Base-by-base conservation (phyloP, 2,113 vertebrate genomes). In the Rhinoderma darwinii region DNA sequence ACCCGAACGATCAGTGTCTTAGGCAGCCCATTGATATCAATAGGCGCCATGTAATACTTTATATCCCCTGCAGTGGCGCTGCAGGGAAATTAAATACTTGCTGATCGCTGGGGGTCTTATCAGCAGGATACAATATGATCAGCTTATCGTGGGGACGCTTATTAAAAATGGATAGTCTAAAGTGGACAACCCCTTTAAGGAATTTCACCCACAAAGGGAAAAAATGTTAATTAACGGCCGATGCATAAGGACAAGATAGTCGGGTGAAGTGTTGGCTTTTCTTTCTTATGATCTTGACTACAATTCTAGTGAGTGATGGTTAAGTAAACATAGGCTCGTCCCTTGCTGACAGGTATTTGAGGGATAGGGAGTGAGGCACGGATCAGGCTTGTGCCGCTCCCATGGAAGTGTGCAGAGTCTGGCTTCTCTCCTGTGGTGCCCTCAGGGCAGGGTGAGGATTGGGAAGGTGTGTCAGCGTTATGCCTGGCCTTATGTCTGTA, bases 401-500 rank as follows among this genome's bases (percentile, higher is more conserved):
- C 74, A 66, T 20, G 35, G 74, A 79, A 78, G 75, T 79, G 74
- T 86, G 74, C 74, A 77, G 47, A 68, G 74, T 51, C 44, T 83
- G 63, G 43, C 63, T 72, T 72, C 51, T 54, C 22, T 35, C 41
- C 43, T 8, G 32, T 12, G 61, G n/a, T 12, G 84, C 59, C 73
- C 63, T 20, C 43, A 15, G 84, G 84, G 61, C 44, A 79, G 84
- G 84, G 76, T 17, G 66, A 70, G 76, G 35, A 17, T 35, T 15
- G 37, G 63, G 44, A 59, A 66, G 84, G 66, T 17, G 63, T 66
- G 59, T 50, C 41, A 37, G 76, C 84, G 54, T 70, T 80, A 30
- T 86, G 84, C 84, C 76, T 70, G 76, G 84, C 84, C 84, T 80
- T 12, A 80, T 80, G 84, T 73, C 63, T 86, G 25, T 18, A 20